Evolutionary conservation across 1,140 invertebrate species (phyloP), one percentile per base, ranked within the genome.

Genomic region (Diprion similis): DNA sequence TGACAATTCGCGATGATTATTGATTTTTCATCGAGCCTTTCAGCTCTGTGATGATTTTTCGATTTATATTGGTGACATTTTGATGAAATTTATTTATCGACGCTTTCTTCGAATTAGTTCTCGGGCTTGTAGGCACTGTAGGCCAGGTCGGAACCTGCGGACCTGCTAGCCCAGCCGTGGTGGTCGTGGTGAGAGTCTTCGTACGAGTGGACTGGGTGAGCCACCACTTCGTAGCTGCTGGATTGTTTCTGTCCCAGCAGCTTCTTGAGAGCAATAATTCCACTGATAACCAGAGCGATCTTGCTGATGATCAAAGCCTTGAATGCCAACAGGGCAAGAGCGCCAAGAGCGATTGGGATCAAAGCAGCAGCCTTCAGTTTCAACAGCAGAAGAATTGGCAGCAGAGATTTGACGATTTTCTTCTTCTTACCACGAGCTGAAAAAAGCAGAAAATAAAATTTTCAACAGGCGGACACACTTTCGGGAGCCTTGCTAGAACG

Each of bases 231-330:
- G 82, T 95, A 95, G 78, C 90, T 92, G 70, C 90, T 91, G 72
- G 90, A 90, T 69, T 90, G 87, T 79, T 95, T 95, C 78, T 89
- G 89, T 51, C 91, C 93, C 46, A 95, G 84, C 8, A 95, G 89
- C 81, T 96, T 95, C 88, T 95, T 94, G 75, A 95, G 85, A 8
- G 92, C 94, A 77, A 95, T 92, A 76, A 95, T 91, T 76, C 90
- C 91, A 75, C 93, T 92, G 71, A 95, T 90, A 65, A 95, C 90
- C 10, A 96, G 89, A 10, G 94, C 93, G 73, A 95, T 90, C 87
- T 96, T 96, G 83, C 94, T 94, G 77, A 95, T 90, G 67, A 95
- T 88, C 70, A 96, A 89, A 17, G 95, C 95, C 88, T 96, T 96
- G 89, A 95, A 92, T 8, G 94, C 94, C 46, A 95, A 89, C n/a